phyloP scores from a whole-genome alignment of 2,113 vertebrate species.

The Myocastor coypus region DNA sequence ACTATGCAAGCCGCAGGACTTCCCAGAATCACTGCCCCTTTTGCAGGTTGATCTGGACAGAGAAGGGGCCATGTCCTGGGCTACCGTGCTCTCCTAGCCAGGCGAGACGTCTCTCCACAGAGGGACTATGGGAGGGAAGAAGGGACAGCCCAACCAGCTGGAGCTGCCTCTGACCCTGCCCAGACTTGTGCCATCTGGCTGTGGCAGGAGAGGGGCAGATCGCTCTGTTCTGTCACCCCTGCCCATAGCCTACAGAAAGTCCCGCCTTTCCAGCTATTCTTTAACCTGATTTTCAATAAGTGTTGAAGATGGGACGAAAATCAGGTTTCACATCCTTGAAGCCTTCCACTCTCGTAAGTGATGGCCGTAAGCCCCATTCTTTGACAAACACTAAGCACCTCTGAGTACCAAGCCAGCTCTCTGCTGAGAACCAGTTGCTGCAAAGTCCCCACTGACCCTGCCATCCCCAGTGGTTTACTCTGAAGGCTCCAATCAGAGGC shows the following conservation, averaged over 20 bases:
- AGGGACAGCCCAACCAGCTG: background rate
- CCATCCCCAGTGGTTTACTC: rapidly evolving
- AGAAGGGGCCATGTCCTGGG: rapidly evolving
- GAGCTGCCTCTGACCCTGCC: rapidly evolving
- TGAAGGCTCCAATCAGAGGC: background rate
- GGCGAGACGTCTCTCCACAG: rapidly evolving
- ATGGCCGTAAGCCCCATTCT: too few relatives aligned
- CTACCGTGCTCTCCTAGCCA: rapidly evolving
- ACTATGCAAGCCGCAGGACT: rapidly evolving
- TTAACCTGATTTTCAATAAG: background rate
- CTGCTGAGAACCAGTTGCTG: too few relatives aligned
- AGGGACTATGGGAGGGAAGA: background rate
- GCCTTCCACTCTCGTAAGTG: rapidly evolving
- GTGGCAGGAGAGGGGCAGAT: rapidly evolving
- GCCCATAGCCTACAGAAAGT: rapidly evolving
- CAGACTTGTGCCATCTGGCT: background rate
- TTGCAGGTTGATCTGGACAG: background rate
- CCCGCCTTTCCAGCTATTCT: background rate
- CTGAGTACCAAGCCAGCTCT: background rate
- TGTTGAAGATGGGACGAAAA: background rate
- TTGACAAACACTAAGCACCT: rapidly evolving
- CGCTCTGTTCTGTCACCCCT: background rate
- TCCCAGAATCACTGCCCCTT: too few relatives aligned
- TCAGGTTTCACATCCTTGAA: background rate
- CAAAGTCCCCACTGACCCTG: rapidly evolving